A percentile compares a stretch with the other conserved stretches of the same genome.
phyloP scores from a whole-genome alignment of 2,797 vertebrate genomes.

The Mionectes olivaceus region DNA sequence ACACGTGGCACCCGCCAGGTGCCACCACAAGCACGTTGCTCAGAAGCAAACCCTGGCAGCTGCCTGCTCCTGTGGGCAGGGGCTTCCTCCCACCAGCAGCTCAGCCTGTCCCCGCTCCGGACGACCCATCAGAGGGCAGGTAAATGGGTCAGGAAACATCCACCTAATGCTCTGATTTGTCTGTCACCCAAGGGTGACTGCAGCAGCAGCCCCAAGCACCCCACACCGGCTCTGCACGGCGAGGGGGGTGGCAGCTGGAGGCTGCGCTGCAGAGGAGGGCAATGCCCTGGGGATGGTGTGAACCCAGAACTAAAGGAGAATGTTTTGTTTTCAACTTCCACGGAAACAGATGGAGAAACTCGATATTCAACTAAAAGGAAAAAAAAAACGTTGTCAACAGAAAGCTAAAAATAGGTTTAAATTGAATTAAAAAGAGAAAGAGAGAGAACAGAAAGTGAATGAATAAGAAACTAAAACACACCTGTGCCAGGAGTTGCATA shows the following conservation, averaged over 20 bases:
- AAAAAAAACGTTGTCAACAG: conserved; percentile 86
- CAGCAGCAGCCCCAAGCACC: not conserved
- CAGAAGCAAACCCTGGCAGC: not conserved
- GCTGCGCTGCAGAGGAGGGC: conserved; percentile 39
- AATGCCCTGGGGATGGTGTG: conserved; percentile 66
- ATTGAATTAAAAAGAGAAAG: conserved; percentile 88
- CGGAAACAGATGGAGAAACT: conserved; percentile 89
- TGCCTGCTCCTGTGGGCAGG: not conserved
- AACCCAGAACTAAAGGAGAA: conserved; percentile 81
- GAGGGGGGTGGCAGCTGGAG: not conserved
- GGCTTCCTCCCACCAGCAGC: not conserved
- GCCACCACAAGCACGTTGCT: not conserved
- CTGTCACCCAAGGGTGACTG: not conserved
- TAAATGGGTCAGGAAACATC: not conserved
- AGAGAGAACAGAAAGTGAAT: conserved; percentile 99
- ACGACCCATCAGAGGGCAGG: not conserved
- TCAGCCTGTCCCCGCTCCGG: not conserved
- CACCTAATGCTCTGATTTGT: conserved; percentile 33
- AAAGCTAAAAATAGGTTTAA: conserved; percentile 88
- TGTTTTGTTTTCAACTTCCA: conserved; percentile 86
- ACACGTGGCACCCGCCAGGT: not conserved
- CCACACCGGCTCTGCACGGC: not conserved
- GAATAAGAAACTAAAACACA: conserved; percentile 99
- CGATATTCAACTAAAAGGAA: conserved; percentile 88
- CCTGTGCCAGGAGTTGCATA: conserved; percentile 99